These are phyloP conservation scores for Netelia inedita DNA, from an alignment of 2,888 invertebrate species.

Conservation along the genomic window DNA sequence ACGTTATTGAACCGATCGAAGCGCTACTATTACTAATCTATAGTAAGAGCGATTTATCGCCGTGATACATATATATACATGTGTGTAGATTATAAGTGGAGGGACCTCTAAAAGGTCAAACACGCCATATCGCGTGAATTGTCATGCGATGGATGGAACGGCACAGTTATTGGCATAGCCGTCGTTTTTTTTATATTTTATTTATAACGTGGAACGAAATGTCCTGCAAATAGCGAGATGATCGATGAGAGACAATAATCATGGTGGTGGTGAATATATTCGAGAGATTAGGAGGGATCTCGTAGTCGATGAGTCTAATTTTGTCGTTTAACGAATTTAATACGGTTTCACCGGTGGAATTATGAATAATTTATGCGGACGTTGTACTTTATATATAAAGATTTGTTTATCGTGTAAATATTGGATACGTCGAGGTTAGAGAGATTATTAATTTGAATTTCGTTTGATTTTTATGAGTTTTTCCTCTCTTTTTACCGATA, in stretches of 20 bases:
- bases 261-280: background rate
- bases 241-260: conserved; percentile 2
- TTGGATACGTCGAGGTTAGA: background rate
- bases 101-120: conserved; percentile 48
- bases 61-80: background rate
- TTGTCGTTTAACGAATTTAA: conserved; percentile 31
- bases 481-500: background rate
- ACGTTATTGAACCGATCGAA: conserved; percentile 23
- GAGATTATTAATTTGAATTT: background rate
- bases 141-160: background rate
- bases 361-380: conserved; percentile 10
- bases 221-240: background rate
- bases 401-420: background rate
- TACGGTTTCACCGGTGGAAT: conserved; percentile 28
- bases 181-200: background rate
- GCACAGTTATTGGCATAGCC: background rate
- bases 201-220: background rate
- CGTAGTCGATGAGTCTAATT: conserved; percentile 36
- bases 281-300: background rate
- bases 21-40: conserved; percentile 22
- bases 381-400: conserved; percentile 6
- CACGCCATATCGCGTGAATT: conserved; percentile 24
- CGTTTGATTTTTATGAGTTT: background rate
- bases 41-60: conserved; percentile 9
- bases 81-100: background rate